Evolutionary conservation across 2,888 invertebrate species (phyloP).

Genomic region (Celastrina argiolus): DNA sequence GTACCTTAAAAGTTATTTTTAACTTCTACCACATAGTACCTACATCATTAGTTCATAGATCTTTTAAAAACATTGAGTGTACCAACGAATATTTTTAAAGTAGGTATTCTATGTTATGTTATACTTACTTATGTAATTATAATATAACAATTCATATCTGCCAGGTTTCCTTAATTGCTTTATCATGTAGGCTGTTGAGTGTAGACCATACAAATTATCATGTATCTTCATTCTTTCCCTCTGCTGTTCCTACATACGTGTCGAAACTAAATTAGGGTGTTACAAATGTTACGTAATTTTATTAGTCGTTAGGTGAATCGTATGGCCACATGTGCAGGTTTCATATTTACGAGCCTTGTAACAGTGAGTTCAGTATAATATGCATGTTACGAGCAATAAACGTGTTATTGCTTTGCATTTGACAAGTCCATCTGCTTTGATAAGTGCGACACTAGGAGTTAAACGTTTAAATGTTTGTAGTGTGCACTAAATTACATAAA

Average conservation of each 20-base stretch:
- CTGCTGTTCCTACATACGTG: not conserved
- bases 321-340: not conserved
- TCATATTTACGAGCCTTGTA: not conserved
- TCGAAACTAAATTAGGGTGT: not conserved
- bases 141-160: not conserved
- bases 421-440: not conserved
- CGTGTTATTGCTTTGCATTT: not conserved
- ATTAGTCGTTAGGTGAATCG: not conserved
- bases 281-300: not conserved
- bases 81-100: no score
- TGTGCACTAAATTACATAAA: no score
- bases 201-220: not conserved
- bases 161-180: not conserved
- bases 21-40: no score
- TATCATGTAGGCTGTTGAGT: no score
- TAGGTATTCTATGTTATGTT: no score
- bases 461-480: no score
- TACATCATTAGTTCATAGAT: no score
- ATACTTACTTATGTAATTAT: no score
- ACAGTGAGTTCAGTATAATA: not conserved
- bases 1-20: no score
- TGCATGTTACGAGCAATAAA: constrained; percentile 2
- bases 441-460: not conserved
- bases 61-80: no score
- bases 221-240: not conserved